Evolutionary conservation across 1,140 invertebrate genomes (phyloP).

Genomic region (Psilanteris sp.): DNA sequence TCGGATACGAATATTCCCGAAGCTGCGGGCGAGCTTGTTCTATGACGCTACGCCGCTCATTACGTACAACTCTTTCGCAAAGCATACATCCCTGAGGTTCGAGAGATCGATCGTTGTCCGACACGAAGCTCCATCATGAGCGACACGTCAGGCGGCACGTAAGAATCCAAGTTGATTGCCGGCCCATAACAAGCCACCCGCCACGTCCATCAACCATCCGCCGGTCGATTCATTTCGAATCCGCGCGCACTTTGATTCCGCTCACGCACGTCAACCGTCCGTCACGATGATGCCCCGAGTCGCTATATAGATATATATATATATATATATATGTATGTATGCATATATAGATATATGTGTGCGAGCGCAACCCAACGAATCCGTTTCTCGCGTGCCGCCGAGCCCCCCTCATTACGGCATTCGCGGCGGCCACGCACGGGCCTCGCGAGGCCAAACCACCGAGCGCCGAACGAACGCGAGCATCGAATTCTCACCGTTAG

Average conservation of each 20-base stretch:
- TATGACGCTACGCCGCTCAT: constrained; percentile 45
- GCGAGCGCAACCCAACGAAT: too few species aligned
- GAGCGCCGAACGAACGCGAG: too few species aligned
- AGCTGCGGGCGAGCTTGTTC: constrained; percentile 56
- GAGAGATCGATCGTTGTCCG: constrained; percentile 74
- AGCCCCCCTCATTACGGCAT: constrained; percentile 39
- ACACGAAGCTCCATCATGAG: constrained; percentile 76
- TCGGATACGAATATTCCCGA: constrained; percentile 32
- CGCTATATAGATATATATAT: too few species aligned
- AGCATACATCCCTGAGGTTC: constrained; percentile 68
- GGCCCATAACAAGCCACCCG: constrained; percentile 78
- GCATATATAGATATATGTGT: too few species aligned
- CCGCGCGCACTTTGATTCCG: constrained; percentile 36
- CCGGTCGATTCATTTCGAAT: constrained; percentile 72
- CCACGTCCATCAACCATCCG: constrained; percentile 77
- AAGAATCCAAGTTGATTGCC: constrained; percentile 78
- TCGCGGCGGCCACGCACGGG: too few species aligned
- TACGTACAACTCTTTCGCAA: constrained; percentile 64
- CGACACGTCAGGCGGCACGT: constrained; percentile 77
- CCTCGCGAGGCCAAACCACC: too few species aligned
- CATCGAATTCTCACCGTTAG: too few species aligned
- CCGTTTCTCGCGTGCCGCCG: constrained; percentile 53
- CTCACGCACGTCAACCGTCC: constrained; percentile 45
- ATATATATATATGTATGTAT: too few species aligned
- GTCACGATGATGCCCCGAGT: constrained; percentile 15